phyloP scores from a whole-genome alignment of 1,140 invertebrate genomes.

The Dryas iulia region DNA sequence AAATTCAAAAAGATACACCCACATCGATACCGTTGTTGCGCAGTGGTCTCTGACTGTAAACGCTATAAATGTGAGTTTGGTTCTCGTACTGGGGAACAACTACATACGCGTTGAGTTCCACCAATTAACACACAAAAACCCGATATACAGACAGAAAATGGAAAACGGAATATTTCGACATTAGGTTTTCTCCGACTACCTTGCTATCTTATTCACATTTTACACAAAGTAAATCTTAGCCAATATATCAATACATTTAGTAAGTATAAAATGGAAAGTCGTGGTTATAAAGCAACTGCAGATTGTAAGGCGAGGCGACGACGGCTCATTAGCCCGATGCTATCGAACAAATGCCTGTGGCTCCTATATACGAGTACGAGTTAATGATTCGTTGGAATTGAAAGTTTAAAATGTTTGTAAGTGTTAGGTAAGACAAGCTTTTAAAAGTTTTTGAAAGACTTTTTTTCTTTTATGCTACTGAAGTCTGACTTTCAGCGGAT shows the following conservation, averaged over 20 bases:
- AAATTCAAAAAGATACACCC: too few species aligned
- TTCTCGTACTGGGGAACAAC: too few species aligned
- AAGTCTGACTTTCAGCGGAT: too few species aligned
- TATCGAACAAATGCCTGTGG: slow-evolving; percentile 41
- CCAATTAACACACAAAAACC: too few species aligned
- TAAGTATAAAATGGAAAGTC: slow-evolving; percentile 2
- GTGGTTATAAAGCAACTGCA: slow-evolving; percentile 26
- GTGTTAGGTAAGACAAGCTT: neutral
- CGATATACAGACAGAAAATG: too few species aligned
- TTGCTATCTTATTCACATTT: too few species aligned
- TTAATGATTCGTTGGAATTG: slow-evolving; percentile 25
- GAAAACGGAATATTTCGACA: too few species aligned
- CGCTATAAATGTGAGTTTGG: too few species aligned
- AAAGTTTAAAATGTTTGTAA: neutral
- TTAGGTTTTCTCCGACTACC: too few species aligned
- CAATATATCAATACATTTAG: neutral
- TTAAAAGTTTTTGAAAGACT: neutral
- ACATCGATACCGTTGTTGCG: too few species aligned
- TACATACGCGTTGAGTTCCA: too few species aligned
- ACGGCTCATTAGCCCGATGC: slow-evolving; percentile 39
- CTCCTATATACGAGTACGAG: slow-evolving; percentile 17
- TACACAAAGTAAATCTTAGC: neutral
- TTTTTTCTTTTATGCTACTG: neutral
- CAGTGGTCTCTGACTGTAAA: too few species aligned
- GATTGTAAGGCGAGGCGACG: slow-evolving; percentile 31